A percentile compares a stretch with the other conserved stretches of the same genome.
These are phyloP conservation scores for Meloidogyne floridensis DNA, from an alignment of 1,140 invertebrate genomes.

Conservation along the genomic window DNA sequence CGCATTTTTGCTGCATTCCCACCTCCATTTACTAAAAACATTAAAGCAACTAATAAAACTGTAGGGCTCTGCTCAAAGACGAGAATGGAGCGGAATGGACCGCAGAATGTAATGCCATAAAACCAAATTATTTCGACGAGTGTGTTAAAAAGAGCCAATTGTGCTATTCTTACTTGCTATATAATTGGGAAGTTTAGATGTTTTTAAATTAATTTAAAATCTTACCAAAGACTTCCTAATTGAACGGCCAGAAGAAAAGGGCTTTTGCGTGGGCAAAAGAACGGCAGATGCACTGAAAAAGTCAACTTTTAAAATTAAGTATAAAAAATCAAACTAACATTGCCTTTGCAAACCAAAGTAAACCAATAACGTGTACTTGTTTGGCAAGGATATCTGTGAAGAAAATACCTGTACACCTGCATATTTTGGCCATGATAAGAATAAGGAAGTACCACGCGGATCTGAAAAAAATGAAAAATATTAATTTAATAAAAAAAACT, in stretches of 20 bases:
- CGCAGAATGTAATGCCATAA: slow-evolving; percentile 68
- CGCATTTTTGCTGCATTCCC: slow-evolving; percentile 67
- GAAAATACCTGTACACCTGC: slow-evolving; percentile 69
- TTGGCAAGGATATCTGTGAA: slow-evolving; percentile 69
- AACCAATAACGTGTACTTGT: slow-evolving; percentile 68
- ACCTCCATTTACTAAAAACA: slow-evolving; percentile 66
- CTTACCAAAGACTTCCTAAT: slow-evolving; percentile 67
- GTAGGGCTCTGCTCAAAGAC: slow-evolving; percentile 69
- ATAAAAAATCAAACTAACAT: slow-evolving; percentile 64
- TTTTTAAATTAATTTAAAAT: slow-evolving; percentile 17
- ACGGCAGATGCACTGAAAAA: slow-evolving; percentile 65
- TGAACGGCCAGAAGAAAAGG: slow-evolving; percentile 67
- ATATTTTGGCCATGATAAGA: slow-evolving; percentile 67
- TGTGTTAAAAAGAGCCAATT: slow-evolving; percentile 67
- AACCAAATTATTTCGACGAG: slow-evolving; percentile 68
- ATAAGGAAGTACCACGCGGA: slow-evolving; percentile 66
- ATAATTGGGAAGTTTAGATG: slow-evolving; percentile 31
- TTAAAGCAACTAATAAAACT: slow-evolving; percentile 67
- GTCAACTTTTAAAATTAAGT: neutral
- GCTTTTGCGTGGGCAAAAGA: slow-evolving; percentile 69
- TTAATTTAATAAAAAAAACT: neutral
- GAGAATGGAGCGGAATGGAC: slow-evolving; percentile 68
- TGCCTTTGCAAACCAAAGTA: slow-evolving; percentile 68
- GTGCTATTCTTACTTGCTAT: slow-evolving; percentile 66
- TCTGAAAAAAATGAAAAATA: slow-evolving; percentile 41